A percentile compares a stretch with the other conserved stretches of the same genome.
Conservation (phyloP, 2,797 vertebrate genomes). For the Clarias platycephalus region DNA sequence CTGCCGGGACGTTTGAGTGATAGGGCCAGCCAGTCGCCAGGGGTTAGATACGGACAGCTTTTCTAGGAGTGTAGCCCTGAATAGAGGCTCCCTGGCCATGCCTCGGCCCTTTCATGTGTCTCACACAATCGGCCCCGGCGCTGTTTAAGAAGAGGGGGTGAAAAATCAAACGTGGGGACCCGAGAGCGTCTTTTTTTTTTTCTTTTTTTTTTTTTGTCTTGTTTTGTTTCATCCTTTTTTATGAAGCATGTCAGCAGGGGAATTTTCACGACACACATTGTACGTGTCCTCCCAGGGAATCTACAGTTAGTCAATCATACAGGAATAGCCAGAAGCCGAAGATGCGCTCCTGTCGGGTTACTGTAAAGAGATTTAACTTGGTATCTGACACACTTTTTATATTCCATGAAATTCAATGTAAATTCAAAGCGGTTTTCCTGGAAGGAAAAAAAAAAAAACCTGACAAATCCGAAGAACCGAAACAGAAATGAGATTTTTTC, state of each 20-base stretch:
- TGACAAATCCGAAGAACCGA: constrained; percentile 20
- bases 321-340: constrained; percentile 23
- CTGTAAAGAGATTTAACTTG: constrained; percentile 13
- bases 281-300: constrained; percentile 51
- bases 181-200: constrained; percentile 55
- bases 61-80: constrained; percentile 65
- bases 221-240: constrained; percentile 53
- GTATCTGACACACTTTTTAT: constrained; percentile 23
- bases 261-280: constrained; percentile 45
- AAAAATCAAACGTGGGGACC: constrained; percentile 58
- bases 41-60: constrained; percentile 67
- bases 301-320: constrained; percentile 52
- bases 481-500: constrained; percentile 45
- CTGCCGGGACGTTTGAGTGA: constrained; percentile 75
- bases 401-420: constrained; percentile 16
- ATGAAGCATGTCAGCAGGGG: constrained; percentile 54
- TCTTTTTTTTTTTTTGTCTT: constrained; percentile 52
- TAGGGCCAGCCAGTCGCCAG: constrained; percentile 71
- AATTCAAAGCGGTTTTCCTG: constrained; percentile 10
- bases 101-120: constrained; percentile 66
- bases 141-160: constrained; percentile 55
- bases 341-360: constrained; percentile 6
- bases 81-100: constrained; percentile 56
- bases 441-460: background rate
- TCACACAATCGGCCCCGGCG: constrained; percentile 60